These are phyloP conservation scores for Pasiphila rectangulata DNA, from an alignment of 2,888 invertebrate genomes.

Conservation along the genomic window DNA sequence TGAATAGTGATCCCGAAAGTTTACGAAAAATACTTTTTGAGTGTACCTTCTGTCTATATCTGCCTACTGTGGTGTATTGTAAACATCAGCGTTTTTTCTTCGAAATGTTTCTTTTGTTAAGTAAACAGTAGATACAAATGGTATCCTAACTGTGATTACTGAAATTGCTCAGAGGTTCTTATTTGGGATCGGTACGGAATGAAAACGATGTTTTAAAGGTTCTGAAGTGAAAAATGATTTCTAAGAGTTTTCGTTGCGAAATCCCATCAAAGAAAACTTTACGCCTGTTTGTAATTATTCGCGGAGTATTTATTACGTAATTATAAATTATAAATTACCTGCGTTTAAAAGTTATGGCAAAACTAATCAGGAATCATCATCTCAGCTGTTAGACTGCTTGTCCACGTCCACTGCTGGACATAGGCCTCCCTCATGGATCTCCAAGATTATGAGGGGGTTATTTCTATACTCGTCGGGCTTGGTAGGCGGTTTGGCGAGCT, in stretches of 20 bases:
- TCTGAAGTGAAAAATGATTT: neutral
- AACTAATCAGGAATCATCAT: too few species aligned
- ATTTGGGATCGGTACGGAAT: conserved; percentile 8
- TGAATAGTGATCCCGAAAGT: too few species aligned
- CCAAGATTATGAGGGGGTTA: too few species aligned
- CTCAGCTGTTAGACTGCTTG: too few species aligned
- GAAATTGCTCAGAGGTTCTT: conserved; percentile 12
- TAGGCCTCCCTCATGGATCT: too few species aligned
- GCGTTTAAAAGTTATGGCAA: too few species aligned
- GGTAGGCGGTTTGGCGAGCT: too few species aligned
- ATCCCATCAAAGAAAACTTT: conserved; percentile 2
- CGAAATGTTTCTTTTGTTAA: conserved; percentile 3
- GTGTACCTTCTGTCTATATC: neutral
- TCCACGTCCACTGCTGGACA: too few species aligned
- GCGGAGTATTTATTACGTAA: too few species aligned
- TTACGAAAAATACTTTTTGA: too few species aligned
- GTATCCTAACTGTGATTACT: conserved; percentile 16
- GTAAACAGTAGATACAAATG: conserved; percentile 26
- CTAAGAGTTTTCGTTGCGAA: neutral
- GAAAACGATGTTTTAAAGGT: conserved; percentile 6
- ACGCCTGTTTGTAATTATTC: neutral
- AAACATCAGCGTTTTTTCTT: neutral
- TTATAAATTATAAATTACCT: too few species aligned
- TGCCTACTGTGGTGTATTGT: neutral
- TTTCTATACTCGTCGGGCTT: too few species aligned